These are phyloP conservation scores for Herminia tarsipennalis DNA, from an alignment of 2,888 invertebrate species.

Conservation along the genomic window DNA sequence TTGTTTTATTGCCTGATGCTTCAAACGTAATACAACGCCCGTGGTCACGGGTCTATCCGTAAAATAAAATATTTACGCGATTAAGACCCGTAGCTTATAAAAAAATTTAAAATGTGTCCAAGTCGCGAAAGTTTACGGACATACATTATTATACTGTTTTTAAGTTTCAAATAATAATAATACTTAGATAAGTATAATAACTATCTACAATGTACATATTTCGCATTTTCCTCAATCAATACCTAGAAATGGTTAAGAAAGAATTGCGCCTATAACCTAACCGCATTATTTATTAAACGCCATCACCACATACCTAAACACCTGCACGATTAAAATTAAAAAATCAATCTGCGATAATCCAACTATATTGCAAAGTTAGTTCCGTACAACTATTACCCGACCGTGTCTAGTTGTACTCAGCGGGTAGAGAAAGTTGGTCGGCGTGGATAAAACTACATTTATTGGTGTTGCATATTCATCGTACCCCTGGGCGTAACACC, in stretches of 20 bases:
- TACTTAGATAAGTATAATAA: background rate
- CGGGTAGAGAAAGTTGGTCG: conserved; percentile 74
- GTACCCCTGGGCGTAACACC: conserved; percentile 63
- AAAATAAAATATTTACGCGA: too few relatives aligned
- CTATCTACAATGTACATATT: too few relatives aligned
- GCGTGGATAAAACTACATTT: conserved; percentile 78
- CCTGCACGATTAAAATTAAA: conserved; percentile 33
- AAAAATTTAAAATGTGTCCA: too few relatives aligned
- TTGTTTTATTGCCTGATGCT: too few relatives aligned
- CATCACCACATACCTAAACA: background rate
- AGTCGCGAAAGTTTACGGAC: too few relatives aligned
- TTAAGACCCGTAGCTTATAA: too few relatives aligned
- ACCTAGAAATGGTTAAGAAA: conserved; percentile 2
- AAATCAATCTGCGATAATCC: conserved; percentile 51
- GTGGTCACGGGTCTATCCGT: too few relatives aligned
- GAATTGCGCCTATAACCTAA: background rate
- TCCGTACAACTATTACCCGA: conserved; percentile 45
- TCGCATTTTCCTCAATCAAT: conserved; percentile 8
- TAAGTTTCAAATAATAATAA: background rate
- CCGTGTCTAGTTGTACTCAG: conserved; percentile 44
- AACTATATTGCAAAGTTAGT: conserved; percentile 49
- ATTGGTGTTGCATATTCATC: conserved; percentile 83
- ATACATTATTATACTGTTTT: too few relatives aligned
- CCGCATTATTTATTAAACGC: conserved; percentile 2
- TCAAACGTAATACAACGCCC: too few relatives aligned